These are phyloP conservation scores for Silurus asotus DNA, from an alignment of 2,113 vertebrate genomes.

Conservation along the genomic window DNA sequence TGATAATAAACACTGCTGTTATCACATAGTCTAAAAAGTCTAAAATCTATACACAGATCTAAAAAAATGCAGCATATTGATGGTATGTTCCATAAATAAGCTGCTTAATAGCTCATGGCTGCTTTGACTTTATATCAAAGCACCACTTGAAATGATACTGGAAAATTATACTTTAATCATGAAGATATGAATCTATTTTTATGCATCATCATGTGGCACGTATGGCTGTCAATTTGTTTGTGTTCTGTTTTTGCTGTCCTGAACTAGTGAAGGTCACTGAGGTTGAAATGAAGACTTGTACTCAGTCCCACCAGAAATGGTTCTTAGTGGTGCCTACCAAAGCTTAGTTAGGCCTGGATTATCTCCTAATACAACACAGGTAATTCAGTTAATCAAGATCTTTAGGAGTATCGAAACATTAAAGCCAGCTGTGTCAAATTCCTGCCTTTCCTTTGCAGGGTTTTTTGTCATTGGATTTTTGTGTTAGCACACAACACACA, in stretches of 20 bases:
- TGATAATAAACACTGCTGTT: not conserved
- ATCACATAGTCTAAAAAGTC: not conserved
- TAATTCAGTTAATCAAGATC: conserved; percentile 1
- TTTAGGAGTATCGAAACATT: not conserved
- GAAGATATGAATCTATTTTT: not conserved
- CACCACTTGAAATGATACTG: not conserved
- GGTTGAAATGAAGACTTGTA: not conserved
- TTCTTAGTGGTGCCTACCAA: not conserved
- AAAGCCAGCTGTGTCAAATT: not conserved
- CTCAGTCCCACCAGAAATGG: not conserved
- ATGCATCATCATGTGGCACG: not conserved
- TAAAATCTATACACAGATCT: not conserved
- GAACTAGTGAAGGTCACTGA: not conserved
- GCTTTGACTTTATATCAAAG: not conserved
- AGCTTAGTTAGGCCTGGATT: not conserved
- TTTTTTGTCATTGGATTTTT: not conserved
- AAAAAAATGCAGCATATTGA: not conserved
- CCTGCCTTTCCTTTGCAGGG: not conserved
- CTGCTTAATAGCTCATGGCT: not conserved
- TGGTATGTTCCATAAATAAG: not conserved
- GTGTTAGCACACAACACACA: not conserved
- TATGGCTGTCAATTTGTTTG: not conserved
- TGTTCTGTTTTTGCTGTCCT: not conserved
- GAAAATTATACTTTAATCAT: not conserved
- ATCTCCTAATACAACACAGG: not conserved